Evolutionary conservation across 2,797 vertebrate genomes (phyloP).

Genomic region (Triplophysa bombifrons): DNA sequence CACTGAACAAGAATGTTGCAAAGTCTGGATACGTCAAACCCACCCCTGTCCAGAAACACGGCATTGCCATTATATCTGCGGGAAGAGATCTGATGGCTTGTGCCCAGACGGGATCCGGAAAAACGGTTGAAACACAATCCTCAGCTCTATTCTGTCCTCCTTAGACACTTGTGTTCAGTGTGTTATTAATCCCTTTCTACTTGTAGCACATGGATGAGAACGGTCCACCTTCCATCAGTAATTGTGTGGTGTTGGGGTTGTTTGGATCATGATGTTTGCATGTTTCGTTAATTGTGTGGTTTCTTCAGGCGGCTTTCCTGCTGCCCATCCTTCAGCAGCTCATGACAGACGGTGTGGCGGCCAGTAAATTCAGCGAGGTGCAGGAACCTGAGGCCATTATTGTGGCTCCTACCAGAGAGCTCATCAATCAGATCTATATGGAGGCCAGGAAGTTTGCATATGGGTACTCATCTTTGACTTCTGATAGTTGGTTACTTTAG

Average conservation of each 20-base stretch:
- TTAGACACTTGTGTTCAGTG: background rate
- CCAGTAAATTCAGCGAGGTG: conserved; percentile 82
- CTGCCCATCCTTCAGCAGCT: conserved; percentile 88
- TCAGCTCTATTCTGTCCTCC: background rate
- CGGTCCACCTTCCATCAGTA: background rate
- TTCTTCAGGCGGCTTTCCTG: conserved; percentile 89
- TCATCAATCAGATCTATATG: conserved; percentile 92
- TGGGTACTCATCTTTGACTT: conserved; percentile 73
- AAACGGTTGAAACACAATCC: conserved; percentile 82
- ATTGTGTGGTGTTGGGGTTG: background rate
- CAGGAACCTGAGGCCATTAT: conserved; percentile 92
- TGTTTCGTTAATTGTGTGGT: background rate
- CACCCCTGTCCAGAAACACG: conserved; percentile 96
- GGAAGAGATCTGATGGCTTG: conserved; percentile 96
- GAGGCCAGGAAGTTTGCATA: conserved; percentile 92
- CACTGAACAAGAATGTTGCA: conserved; percentile 79
- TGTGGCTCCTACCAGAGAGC: conserved; percentile 91
- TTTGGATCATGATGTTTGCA: background rate
- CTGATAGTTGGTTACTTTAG: background rate
- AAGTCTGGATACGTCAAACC: conserved; percentile 91
- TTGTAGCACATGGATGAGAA: too few species aligned
- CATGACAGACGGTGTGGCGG: conserved; percentile 83
- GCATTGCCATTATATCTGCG: conserved; percentile 87
- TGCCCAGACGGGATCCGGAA: conserved; percentile 96
- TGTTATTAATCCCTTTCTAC: background rate